These are phyloP conservation scores for Altica lythri DNA, from an alignment of 2,888 invertebrate genomes.

Conservation along the genomic window DNA sequence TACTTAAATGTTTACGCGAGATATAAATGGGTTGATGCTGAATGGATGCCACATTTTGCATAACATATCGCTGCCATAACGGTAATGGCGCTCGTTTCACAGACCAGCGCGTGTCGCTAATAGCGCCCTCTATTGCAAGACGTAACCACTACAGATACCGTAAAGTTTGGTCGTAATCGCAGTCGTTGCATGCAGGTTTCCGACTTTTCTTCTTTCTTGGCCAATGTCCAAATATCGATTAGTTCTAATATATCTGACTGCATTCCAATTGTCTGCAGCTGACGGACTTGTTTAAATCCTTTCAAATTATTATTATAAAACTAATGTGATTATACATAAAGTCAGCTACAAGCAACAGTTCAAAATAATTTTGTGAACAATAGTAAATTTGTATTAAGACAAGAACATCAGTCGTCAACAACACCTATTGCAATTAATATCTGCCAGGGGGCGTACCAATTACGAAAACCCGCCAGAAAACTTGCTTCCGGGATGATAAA, in stretches of 20 bases:
- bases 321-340: no score
- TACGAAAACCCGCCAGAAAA: constrained; percentile 50
- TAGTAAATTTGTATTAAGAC: no score
- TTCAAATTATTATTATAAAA: no score
- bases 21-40: constrained; percentile 36
- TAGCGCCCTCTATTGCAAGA: constrained; percentile 45
- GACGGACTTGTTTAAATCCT: constrained; percentile 13
- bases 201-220: constrained; percentile 14
- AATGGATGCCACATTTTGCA: constrained; percentile 36
- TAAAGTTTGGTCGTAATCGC: constrained; percentile 26
- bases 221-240: constrained; percentile 21
- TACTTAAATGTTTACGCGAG: constrained; percentile 37
- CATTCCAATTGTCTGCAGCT: no score
- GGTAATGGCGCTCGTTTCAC: constrained; percentile 49
- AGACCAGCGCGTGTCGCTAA: constrained; percentile 45
- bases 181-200: constrained; percentile 21
- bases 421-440: no score
- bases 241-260: no score
- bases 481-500: constrained; percentile 47
- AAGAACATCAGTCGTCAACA: no score
- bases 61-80: constrained; percentile 41
- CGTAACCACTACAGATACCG: constrained; percentile 35
- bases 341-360: no score
- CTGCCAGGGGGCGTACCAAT: constrained; percentile 48
- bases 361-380: no score